Evolutionary conservation across 2,113 vertebrate genomes (phyloP).

Genomic region (Eonycteris spelaea): DNA sequence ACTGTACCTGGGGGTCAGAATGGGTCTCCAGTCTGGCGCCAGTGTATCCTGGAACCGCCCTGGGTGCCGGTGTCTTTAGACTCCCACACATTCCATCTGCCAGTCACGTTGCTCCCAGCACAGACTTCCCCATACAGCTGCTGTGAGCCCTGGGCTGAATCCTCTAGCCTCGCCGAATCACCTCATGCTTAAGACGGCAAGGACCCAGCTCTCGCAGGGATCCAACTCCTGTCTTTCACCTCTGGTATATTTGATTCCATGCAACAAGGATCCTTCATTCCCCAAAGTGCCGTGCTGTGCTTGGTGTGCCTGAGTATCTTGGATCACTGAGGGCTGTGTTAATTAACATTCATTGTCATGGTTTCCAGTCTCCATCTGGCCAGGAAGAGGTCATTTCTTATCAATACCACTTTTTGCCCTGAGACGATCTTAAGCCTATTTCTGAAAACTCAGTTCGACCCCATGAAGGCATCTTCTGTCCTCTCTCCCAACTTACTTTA

Average conservation of each 20-base stretch:
- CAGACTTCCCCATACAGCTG: not conserved
- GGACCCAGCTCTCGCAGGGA: too few species aligned
- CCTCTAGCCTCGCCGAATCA: not conserved
- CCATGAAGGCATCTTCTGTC: not conserved
- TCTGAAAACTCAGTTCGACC: not conserved
- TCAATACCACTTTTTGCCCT: not conserved
- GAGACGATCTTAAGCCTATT: not conserved
- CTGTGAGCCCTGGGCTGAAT: rapidly evolving
- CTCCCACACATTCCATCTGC: not conserved
- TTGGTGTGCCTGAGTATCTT: not conserved
- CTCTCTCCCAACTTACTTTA: not conserved
- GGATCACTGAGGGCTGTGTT: not conserved
- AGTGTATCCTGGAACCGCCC: not conserved
- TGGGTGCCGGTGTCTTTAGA: not conserved
- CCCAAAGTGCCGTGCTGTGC: not conserved
- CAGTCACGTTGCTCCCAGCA: not conserved
- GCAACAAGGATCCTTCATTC: not conserved
- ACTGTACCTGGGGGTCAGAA: not conserved
- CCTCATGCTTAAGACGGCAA: not conserved
- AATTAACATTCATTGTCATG: not conserved
- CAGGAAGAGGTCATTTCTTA: not conserved
- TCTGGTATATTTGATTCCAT: not conserved
- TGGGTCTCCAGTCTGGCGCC: not conserved
- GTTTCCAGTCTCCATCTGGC: not conserved
- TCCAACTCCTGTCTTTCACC: not conserved